Evolutionary conservation across 1,140 invertebrate species (phyloP).

Genomic region (Sinonovacula constricta): DNA sequence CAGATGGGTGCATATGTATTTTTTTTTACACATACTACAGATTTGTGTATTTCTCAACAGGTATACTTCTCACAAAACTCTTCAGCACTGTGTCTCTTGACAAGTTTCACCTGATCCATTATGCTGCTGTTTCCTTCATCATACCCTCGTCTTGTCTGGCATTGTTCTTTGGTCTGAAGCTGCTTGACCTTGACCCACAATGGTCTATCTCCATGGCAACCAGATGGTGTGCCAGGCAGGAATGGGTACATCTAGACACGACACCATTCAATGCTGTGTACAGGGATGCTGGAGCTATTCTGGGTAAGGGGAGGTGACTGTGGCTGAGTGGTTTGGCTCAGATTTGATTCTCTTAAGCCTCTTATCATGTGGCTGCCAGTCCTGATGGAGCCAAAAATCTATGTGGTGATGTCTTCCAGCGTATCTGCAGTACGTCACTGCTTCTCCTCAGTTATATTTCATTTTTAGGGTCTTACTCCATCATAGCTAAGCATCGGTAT

Average conservation of each 20-base stretch:
- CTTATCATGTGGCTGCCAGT: not conserved
- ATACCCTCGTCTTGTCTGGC: conserved; percentile 26
- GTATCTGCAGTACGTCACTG: not conserved
- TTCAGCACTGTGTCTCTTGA: conserved; percentile 1
- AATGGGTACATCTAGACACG: conserved; percentile 49
- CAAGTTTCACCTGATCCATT: not conserved
- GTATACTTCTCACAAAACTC: conserved; percentile 21
- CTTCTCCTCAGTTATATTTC: not conserved
- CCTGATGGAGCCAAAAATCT: no score
- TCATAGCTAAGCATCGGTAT: not conserved
- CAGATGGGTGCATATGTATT: no score
- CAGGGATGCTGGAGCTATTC: conserved; percentile 43
- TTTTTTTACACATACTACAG: no score
- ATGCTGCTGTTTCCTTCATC: conserved; percentile 1
- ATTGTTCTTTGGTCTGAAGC: conserved; percentile 22
- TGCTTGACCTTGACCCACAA: conserved; percentile 34
- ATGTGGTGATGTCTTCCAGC: no score
- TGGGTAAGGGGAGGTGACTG: conserved; percentile 3
- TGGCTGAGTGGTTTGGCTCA: not conserved
- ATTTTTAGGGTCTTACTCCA: not conserved
- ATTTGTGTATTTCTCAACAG: conserved; percentile 12
- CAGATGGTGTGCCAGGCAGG: conserved; percentile 25
- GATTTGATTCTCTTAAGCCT: not conserved
- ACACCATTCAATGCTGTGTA: conserved; percentile 42
- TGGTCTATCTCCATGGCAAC: conserved; percentile 47